Conservation (phyloP, 2,113 vertebrate genomes). For the Vimba vimba region DNA sequence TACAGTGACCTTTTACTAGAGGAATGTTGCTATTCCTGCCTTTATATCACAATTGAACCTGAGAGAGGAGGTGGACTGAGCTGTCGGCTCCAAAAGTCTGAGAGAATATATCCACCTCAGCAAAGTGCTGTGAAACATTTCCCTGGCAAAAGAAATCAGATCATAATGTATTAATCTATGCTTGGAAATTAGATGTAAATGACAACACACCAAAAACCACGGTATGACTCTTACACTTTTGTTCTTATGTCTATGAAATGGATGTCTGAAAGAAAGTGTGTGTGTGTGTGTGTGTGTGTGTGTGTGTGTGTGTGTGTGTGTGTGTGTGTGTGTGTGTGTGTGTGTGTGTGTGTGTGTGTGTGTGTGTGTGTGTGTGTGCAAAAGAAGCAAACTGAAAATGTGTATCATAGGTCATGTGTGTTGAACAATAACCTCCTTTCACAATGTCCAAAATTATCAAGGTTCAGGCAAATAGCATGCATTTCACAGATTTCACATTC, state of each 20-base stretch:
- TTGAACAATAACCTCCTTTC: constrained; percentile 60
- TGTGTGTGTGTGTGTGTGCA: neutral
- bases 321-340: no score
- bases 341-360: no score
- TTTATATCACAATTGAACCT: constrained; percentile 14
- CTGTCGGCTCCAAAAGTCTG: constrained; percentile 10
- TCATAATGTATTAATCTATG: neutral
- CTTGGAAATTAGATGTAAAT: constrained; percentile 8
- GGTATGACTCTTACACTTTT: neutral
- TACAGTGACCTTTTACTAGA: constrained; percentile 25
- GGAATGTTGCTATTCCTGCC: constrained; percentile 7
- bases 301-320: no score
- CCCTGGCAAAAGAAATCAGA: neutral
- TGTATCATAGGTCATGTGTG: constrained; percentile 37
- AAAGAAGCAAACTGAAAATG: constrained; percentile 50
- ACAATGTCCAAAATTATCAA: constrained; percentile 45
- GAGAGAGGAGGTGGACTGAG: neutral
- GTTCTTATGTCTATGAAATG: neutral
- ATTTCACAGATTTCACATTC: constrained; percentile 53
- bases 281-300: no score
- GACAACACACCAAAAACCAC: neutral
- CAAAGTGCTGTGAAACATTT: constrained; percentile 2
- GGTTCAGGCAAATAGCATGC: constrained; percentile 49
- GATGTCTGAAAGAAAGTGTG: neutral
- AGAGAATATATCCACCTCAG: neutral